phyloP scores from a whole-genome alignment of 2,888 invertebrate genomes.

The Microplitis manilae region DNA sequence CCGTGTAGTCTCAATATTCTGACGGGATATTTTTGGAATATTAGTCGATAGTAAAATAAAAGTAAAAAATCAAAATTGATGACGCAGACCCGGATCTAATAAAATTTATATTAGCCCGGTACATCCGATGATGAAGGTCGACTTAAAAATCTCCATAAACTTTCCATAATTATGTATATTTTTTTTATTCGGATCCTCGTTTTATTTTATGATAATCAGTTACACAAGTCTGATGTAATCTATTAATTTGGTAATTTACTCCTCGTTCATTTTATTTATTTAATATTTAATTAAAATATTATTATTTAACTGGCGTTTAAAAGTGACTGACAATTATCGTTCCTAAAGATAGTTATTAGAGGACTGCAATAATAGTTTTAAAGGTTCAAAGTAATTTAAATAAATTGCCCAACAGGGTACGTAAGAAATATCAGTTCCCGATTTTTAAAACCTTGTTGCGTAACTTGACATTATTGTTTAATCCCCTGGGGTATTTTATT shows the following conservation, averaged over 20 bases:
- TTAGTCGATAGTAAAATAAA: too few relatives aligned
- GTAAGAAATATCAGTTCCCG: neutral
- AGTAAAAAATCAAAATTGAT: neutral
- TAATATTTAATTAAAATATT: too few relatives aligned
- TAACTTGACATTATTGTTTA: neutral
- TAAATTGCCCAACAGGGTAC: neutral
- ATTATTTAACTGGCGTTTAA: too few relatives aligned
- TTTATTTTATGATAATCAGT: neutral
- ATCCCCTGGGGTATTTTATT: neutral
- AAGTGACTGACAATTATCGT: too few relatives aligned
- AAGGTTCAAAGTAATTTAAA: neutral
- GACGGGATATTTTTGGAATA: too few relatives aligned
- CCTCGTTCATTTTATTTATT: neutral
- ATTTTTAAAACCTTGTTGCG: neutral
- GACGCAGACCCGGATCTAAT: slow-evolving; percentile 22
- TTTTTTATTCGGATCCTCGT: neutral
- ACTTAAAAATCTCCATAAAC: neutral
- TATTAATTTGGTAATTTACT: neutral
- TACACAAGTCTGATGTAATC: neutral
- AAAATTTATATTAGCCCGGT: neutral
- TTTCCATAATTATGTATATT: neutral
- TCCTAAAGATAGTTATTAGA: too few relatives aligned
- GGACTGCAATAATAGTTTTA: neutral
- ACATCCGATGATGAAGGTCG: neutral
- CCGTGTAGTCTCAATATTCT: too few relatives aligned